A percentile compares a stretch with the other conserved stretches of the same genome.
Evolutionary conservation across 2,888 invertebrate genomes (phyloP).

Genomic region (Diabrotica balteata): DNA sequence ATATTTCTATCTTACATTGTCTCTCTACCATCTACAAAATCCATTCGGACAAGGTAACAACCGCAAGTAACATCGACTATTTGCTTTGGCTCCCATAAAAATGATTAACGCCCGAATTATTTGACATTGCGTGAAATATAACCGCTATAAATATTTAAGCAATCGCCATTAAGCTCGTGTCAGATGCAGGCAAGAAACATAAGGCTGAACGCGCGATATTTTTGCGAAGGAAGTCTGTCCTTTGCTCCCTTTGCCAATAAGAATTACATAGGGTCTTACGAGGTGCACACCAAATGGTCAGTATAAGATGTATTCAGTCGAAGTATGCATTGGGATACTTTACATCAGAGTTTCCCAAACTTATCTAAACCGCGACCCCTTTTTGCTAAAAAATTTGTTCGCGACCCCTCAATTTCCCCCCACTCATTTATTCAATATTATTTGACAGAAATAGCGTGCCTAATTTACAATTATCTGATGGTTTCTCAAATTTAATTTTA

Average conservation of each 20-base stretch:
- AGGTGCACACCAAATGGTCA: neutral
- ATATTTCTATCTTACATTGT: too few relatives aligned
- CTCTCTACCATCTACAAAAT: neutral
- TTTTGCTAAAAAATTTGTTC: too few relatives aligned
- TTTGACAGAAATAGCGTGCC: too few relatives aligned
- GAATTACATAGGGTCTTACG: neutral
- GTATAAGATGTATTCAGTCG: too few relatives aligned
- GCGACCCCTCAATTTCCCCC: too few relatives aligned
- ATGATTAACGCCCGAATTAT: constrained; percentile 43
- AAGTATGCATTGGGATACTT: too few relatives aligned
- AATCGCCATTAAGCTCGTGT: constrained; percentile 37
- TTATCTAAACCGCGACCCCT: too few relatives aligned
- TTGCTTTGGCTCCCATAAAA: constrained; percentile 36
- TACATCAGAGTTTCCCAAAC: too few relatives aligned
- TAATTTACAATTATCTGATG: too few relatives aligned
- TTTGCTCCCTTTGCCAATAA: constrained; percentile 2
- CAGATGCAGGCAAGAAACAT: constrained; percentile 35
- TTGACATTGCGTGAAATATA: constrained; percentile 38
- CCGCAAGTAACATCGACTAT: constrained; percentile 15
- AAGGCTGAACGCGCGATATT: constrained; percentile 37
- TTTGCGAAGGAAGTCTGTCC: constrained; percentile 3
- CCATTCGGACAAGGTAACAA: constrained; percentile 14
- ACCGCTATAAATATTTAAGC: constrained; percentile 40
- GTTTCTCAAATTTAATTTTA: too few relatives aligned
- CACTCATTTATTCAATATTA: too few relatives aligned